Percentiles rank a stretch among this genome's conserved stretches.
phyloP scores from a whole-genome alignment of 2,113 vertebrate genomes.

The Pheucticus melanocephalus region DNA sequence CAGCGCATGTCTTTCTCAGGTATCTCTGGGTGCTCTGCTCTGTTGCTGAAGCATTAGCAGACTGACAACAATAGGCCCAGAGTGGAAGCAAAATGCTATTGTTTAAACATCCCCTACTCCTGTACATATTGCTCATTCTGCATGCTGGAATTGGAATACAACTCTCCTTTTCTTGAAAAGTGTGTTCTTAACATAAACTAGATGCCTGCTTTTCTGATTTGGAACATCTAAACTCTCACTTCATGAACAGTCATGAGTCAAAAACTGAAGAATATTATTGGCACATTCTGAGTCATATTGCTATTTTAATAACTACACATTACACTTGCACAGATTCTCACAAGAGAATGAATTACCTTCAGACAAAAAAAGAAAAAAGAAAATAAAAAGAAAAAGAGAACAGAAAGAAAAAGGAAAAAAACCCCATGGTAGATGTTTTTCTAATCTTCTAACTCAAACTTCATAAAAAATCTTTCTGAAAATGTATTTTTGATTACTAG shows the following conservation, averaged over 20 bases:
- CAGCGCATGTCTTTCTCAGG: background rate
- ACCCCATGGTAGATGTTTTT: background rate
- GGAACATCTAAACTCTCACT: background rate
- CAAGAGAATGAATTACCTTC: conserved; percentile 10
- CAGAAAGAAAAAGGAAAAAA: background rate
- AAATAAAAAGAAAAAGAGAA: background rate
- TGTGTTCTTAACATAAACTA: background rate
- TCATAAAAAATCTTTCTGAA: background rate
- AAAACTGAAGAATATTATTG: conserved; percentile 1
- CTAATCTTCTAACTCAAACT: background rate
- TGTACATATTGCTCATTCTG: conserved; percentile 10
- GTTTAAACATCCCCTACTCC: background rate
- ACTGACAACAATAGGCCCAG: background rate
- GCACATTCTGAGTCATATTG: background rate
- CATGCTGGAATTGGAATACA: background rate
- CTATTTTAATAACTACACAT: background rate
- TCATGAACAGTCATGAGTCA: background rate
- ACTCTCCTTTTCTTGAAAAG: conserved; percentile 40
- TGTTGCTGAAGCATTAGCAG: background rate
- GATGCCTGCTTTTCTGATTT: conserved; percentile 45
- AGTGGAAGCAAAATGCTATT: background rate
- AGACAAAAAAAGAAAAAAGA: background rate
- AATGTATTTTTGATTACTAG: background rate
- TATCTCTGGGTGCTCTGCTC: background rate
- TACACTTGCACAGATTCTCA: conserved; percentile 5